These are phyloP conservation scores for Osmerus mordax DNA, from an alignment of 2,113 vertebrate species.

Conservation along the genomic window DNA sequence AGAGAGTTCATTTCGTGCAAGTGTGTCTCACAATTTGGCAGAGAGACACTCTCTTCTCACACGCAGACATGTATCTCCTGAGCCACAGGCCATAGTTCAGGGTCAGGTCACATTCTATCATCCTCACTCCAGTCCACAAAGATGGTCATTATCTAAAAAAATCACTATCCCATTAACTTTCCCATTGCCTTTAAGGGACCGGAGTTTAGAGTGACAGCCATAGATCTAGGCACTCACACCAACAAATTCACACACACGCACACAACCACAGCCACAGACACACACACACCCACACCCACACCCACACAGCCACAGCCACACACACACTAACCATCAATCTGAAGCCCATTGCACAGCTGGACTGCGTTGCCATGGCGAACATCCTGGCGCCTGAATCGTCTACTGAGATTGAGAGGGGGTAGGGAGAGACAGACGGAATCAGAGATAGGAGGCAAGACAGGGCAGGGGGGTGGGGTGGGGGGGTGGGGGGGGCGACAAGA, in stretches of 20 bases:
- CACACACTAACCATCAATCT: conserved; percentile 82
- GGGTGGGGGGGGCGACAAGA: not conserved
- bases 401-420: conserved; percentile 47
- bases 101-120: not conserved
- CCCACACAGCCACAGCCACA: not conserved
- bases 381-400: conserved; percentile 94
- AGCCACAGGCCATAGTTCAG: not conserved
- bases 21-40: too few relatives aligned
- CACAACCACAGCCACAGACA: not conserved
- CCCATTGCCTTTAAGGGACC: not conserved
- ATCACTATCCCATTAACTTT: conserved; percentile 5
- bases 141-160: not conserved
- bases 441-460: conserved; percentile 17
- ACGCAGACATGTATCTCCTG: conserved; percentile 1
- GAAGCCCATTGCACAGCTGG: conserved; percentile 93
- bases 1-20: too few relatives aligned
- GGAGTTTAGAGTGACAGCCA: not conserved
- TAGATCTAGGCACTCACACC: not conserved
- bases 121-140: not conserved
- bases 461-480: conserved; percentile 14
- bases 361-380: conserved; percentile 93
- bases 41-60: not conserved
- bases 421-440: not conserved
- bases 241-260: not conserved
- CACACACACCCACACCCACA: not conserved